Conservation (phyloP, 2,888 invertebrate genomes). For the Cybosia mesomella region DNA sequence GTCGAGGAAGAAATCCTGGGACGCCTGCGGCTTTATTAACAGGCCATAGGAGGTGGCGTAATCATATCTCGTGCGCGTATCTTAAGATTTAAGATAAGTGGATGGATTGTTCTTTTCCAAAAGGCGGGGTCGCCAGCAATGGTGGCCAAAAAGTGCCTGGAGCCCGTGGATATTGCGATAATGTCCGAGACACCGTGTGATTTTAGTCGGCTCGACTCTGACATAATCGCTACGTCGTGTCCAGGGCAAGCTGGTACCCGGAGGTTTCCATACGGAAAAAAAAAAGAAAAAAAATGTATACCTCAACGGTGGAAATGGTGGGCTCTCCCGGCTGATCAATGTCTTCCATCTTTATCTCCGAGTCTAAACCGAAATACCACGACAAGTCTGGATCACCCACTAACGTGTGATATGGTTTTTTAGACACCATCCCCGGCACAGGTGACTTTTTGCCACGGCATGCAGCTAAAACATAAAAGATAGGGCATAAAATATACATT, state of each 20-base stretch:
- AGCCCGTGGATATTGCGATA: background rate
- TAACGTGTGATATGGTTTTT: constrained; percentile 70
- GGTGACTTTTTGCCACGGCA: constrained; percentile 70
- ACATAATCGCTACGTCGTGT: too few species aligned
- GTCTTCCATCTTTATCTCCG: constrained; percentile 83
- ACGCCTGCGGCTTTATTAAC: background rate
- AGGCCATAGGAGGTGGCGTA: background rate
- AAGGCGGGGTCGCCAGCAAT: background rate
- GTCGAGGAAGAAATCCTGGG: background rate
- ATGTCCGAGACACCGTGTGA: background rate
- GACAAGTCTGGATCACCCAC: constrained; percentile 76
- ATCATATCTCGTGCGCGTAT: background rate
- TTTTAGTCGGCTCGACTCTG: background rate
- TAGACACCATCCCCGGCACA: constrained; percentile 70
- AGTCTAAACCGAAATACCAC: constrained; percentile 84
- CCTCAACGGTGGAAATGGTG: constrained; percentile 74
- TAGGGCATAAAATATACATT: background rate
- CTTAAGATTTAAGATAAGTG: background rate
- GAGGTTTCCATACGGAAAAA: background rate
- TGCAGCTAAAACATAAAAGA: constrained; percentile 36
- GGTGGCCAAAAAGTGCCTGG: background rate
- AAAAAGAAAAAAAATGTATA: constrained; percentile 36
- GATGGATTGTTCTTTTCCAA: background rate
- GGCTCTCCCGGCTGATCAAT: constrained; percentile 69
- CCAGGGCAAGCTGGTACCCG: too few species aligned